These are phyloP conservation scores for Epinotia bilunana DNA, from an alignment of 2,888 invertebrate species.

Conservation along the genomic window DNA sequence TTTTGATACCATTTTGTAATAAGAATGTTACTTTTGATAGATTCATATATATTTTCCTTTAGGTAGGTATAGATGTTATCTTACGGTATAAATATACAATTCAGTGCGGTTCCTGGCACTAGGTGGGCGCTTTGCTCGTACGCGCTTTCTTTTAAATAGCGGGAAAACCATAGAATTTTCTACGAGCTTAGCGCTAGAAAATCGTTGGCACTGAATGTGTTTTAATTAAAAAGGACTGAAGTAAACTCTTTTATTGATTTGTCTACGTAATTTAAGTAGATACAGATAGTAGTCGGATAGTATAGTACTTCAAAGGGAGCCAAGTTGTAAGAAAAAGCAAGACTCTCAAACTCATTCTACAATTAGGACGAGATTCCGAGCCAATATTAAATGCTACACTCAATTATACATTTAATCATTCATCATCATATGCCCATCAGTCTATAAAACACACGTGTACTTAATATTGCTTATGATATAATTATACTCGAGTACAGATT, in stretches of 20 bases:
- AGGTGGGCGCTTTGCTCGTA: no score
- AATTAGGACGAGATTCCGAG: slow-evolving; percentile 35
- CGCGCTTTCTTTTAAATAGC: no score
- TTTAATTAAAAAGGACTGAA: background rate
- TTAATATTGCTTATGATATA: slow-evolving; percentile 18
- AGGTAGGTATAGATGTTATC: no score
- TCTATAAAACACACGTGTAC: slow-evolving; percentile 40
- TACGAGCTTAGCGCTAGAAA: no score
- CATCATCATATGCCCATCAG: slow-evolving; percentile 13
- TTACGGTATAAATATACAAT: no score
- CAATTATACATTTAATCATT: background rate
- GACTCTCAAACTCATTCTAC: background rate
- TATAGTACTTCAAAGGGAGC: background rate
- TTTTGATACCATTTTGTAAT: no score
- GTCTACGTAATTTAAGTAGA: no score
- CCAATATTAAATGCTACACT: slow-evolving; percentile 16
- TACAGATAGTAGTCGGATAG: no score
- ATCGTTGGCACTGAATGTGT: background rate
- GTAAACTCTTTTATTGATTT: background rate
- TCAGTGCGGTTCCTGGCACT: no score
- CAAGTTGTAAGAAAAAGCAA: background rate
- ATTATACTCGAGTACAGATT: background rate
- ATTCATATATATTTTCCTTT: no score
- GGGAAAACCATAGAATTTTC: no score
- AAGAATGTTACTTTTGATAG: no score